Base-by-base conservation (phyloP, 2,797 vertebrate genomes). In the Alectoris magna region DNA sequence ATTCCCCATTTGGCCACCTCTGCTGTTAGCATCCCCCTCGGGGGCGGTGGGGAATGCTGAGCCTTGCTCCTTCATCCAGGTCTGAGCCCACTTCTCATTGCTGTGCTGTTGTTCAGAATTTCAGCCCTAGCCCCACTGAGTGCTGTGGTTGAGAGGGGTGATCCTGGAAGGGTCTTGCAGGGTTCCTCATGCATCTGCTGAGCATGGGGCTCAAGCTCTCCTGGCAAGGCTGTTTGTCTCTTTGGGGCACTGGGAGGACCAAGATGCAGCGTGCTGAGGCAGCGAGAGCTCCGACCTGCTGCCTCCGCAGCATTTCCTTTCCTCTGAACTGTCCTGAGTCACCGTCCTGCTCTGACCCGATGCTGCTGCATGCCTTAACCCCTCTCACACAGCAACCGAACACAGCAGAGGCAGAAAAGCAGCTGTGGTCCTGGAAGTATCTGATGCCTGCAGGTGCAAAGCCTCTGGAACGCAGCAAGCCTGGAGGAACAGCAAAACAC, bases 311-410 rank as follows among this genome's bases (percentile, higher is more conserved):
- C 53, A 15, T 29, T 2, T 60, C 46, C 56, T 53, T 87, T 41
- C 68, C 13, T 60, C 27, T 4, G 38, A 58, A 81, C 76, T 17
- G 21, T 39, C 36, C 0, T 31, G 56, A 80, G 10, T 70, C 87
- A 22, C 85, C 48, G 1, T 27, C 31, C 56, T 0, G 15, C 62
- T 26, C 6, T 3, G 7, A 7, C n/a, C 51, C 56, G 2, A 56
- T 43, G 16, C 34, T 41, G 3, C 70, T 12, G 11, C 7, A 4
- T 58, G 49, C 64, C 69, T 31, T 5, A 36, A 31, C 36, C 14
- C 67, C 2, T 0, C 15, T 13, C 0, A 0, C 4, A 41, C 39
- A 1, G 62, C 24, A 49, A 22, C 82, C 34, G 3, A 64, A 58
- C 8, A 7, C 13, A 66, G 16, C 19, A 10, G 83, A 21, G 38